Percentiles rank a stretch among this genome's conserved stretches.
Conservation (phyloP, 2,797 vertebrate species). For the Cossypha heuglini region DNA sequence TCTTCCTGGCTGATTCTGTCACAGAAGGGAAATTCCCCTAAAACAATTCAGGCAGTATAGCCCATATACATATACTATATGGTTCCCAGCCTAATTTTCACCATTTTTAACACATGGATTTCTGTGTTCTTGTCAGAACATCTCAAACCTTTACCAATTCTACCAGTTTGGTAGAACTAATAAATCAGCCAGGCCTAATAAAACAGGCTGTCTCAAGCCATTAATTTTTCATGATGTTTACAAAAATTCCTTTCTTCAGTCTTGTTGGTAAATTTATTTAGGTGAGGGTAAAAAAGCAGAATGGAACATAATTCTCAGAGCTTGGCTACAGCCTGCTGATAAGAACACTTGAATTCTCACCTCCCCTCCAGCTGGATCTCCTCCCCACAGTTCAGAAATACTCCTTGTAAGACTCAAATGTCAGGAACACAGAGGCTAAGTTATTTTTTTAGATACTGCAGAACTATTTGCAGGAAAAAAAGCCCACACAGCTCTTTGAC, state of each 20-base stretch:
- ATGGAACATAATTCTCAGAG: slow-evolving; percentile 5
- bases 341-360: slow-evolving; percentile 38
- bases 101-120: background rate
- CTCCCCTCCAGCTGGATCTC: slow-evolving; percentile 51
- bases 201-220: background rate
- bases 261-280: background rate
- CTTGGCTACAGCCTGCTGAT: slow-evolving; percentile 17
- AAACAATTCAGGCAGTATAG: background rate
- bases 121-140: slow-evolving; percentile 4
- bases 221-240: background rate
- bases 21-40: background rate
- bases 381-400: slow-evolving; percentile 47
- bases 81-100: background rate
- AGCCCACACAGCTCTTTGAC: slow-evolving; percentile 50
- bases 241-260: background rate
- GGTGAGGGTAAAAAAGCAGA: background rate
- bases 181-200: background rate
- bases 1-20: background rate
- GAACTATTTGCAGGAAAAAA: slow-evolving; percentile 36
- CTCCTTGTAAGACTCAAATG: slow-evolving; percentile 30
- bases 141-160: background rate
- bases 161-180: background rate
- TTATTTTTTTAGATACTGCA: slow-evolving; percentile 47
- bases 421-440: slow-evolving; percentile 57
- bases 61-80: background rate